These are phyloP conservation scores for Pristiophorus japonicus DNA, from an alignment of 2,113 vertebrate species.

Conservation along the genomic window DNA sequence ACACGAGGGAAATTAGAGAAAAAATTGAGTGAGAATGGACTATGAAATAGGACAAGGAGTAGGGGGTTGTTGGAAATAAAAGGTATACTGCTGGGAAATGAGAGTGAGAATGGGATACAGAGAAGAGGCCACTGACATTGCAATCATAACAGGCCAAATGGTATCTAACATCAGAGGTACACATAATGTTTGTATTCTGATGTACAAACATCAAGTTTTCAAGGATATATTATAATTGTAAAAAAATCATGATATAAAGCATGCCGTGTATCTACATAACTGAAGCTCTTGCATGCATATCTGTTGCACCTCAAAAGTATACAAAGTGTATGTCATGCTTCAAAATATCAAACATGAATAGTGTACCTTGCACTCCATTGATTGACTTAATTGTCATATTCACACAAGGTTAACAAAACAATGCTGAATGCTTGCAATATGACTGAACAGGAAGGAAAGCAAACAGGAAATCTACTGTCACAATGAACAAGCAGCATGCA, in stretches of 20 bases:
- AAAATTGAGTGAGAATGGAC: background rate
- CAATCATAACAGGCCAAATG: background rate
- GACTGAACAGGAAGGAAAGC: background rate
- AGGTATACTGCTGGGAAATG: background rate
- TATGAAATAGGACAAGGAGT: background rate
- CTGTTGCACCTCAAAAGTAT: background rate
- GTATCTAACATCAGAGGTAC: background rate
- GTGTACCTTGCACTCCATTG: background rate
- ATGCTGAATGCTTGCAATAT: background rate
- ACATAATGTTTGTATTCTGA: background rate
- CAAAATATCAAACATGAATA: background rate
- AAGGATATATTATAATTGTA: background rate
- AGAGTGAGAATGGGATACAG: background rate
- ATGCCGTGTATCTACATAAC: background rate
- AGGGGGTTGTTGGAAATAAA: background rate
- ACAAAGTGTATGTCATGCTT: background rate
- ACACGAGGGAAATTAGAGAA: background rate
- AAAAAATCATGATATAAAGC: background rate
- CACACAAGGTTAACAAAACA: background rate
- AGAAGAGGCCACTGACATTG: background rate
- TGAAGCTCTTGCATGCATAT: background rate
- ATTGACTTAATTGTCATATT: background rate
- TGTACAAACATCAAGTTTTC: background rate
- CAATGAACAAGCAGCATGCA: background rate
- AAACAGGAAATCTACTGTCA: background rate